Conservation (phyloP, 2,113 vertebrate genomes). For the Narcine bancroftii region DNA sequence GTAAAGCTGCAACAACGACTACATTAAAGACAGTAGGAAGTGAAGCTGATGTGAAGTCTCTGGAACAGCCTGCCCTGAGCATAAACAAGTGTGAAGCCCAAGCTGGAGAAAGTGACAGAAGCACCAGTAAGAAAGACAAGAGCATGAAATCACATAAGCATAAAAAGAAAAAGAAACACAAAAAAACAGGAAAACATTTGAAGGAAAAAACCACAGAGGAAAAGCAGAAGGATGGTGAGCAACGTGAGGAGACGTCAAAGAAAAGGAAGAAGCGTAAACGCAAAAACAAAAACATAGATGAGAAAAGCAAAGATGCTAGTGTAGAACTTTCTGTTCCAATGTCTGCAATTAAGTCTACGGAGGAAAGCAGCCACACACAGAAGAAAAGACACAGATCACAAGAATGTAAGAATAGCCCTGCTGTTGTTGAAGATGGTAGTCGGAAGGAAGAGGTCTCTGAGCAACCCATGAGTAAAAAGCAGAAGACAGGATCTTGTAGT, state of each 20-base stretch:
- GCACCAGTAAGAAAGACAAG: conserved; percentile 51
- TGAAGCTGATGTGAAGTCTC: conserved; percentile 41
- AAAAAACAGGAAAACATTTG: conserved; percentile 69
- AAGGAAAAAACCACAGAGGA: conserved; percentile 61
- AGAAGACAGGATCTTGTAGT: conserved; percentile 43
- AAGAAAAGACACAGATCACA: conserved; percentile 65
- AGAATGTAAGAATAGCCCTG: conserved; percentile 58
- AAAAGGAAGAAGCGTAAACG: conserved; percentile 85
- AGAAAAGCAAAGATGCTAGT: conserved; percentile 48
- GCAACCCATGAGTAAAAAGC: conserved; percentile 53
- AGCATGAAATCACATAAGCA: conserved; percentile 78
- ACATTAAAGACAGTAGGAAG: background rate
- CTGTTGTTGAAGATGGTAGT: conserved; percentile 61
- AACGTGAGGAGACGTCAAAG: conserved; percentile 69
- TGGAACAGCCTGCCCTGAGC: conserved; percentile 38
- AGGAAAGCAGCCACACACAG: conserved; percentile 54
- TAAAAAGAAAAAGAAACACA: conserved; percentile 96
- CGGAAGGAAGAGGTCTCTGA: conserved; percentile 50
- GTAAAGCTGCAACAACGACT: background rate
- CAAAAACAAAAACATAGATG: conserved; percentile 68
- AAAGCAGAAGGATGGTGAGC: conserved; percentile 49
- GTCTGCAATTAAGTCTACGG: conserved; percentile 45
- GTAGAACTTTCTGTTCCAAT: conserved; percentile 45
- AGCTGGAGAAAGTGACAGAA: conserved; percentile 51
- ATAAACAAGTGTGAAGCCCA: conserved; percentile 46